These are phyloP conservation scores for Aegypius monachus DNA, from an alignment of 2,113 vertebrate species.

Conservation along the genomic window DNA sequence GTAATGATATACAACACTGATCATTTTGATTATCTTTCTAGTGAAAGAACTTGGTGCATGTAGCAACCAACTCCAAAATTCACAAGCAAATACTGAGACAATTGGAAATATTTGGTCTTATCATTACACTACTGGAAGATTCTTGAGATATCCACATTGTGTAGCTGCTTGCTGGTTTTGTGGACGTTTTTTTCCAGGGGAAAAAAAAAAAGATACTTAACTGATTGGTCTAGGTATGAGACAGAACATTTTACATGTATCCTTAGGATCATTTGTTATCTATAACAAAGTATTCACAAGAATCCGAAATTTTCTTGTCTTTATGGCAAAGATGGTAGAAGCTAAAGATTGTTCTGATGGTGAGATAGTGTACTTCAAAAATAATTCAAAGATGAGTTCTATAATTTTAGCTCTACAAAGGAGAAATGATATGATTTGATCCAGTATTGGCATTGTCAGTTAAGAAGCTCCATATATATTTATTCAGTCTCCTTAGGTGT, in stretches of 20 bases:
- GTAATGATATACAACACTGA: background rate
- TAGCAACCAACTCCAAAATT: background rate
- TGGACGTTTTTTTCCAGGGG: background rate
- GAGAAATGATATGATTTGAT: background rate
- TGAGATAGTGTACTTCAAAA: background rate
- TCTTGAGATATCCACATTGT: background rate
- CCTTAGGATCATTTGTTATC: background rate
- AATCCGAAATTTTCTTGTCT: background rate
- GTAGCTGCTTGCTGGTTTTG: background rate
- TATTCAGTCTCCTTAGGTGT: background rate
- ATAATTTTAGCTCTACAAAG: background rate
- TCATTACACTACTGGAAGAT: background rate
- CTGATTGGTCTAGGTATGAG: background rate
- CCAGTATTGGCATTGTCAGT: background rate
- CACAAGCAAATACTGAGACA: background rate
- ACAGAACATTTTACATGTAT: background rate
- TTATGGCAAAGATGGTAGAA: background rate
- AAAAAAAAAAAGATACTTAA: background rate
- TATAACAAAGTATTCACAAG: background rate
- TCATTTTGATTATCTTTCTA: background rate
- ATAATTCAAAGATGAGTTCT: background rate
- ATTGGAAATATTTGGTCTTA: background rate
- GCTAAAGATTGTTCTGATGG: background rate
- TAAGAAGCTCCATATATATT: background rate
- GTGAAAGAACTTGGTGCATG: background rate